These are phyloP conservation scores for Basileuterus tristriatus DNA, from an alignment of 2,797 vertebrate species.

Conservation along the genomic window DNA sequence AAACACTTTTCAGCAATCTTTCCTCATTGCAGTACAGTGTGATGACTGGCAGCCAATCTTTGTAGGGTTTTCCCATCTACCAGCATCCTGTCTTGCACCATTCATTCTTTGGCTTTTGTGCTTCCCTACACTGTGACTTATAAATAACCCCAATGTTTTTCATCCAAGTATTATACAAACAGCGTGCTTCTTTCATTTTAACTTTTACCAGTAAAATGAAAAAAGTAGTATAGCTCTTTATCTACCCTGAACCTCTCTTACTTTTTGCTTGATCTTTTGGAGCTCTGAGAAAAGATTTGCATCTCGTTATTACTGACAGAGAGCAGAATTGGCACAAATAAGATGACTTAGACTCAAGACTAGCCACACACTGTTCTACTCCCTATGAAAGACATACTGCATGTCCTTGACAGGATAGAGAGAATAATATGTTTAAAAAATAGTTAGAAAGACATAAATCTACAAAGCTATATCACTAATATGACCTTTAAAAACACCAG, in stretches of 20 bases:
- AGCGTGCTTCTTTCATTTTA: background rate
- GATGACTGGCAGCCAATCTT: background rate
- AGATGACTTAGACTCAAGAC: background rate
- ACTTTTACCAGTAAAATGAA: background rate
- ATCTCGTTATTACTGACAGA: background rate
- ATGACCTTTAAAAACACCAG: background rate
- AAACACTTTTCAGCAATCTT: background rate
- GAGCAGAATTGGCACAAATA: background rate
- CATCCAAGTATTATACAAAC: background rate
- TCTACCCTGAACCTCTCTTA: background rate
- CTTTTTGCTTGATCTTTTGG: background rate
- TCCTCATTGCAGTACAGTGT: background rate
- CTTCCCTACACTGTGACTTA: background rate
- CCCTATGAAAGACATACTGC: background rate
- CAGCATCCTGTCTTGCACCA: background rate
- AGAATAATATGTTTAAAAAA: background rate
- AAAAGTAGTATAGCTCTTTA: background rate
- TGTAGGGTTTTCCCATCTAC: background rate
- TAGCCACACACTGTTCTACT: background rate
- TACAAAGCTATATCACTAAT: background rate
- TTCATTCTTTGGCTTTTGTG: background rate
- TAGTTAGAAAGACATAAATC: background rate
- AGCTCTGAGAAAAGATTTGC: background rate
- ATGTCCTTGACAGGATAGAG: background rate
- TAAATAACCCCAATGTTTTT: background rate